phyloP scores from a whole-genome alignment of 2,113 vertebrate species.

The Candoia aspera region DNA sequence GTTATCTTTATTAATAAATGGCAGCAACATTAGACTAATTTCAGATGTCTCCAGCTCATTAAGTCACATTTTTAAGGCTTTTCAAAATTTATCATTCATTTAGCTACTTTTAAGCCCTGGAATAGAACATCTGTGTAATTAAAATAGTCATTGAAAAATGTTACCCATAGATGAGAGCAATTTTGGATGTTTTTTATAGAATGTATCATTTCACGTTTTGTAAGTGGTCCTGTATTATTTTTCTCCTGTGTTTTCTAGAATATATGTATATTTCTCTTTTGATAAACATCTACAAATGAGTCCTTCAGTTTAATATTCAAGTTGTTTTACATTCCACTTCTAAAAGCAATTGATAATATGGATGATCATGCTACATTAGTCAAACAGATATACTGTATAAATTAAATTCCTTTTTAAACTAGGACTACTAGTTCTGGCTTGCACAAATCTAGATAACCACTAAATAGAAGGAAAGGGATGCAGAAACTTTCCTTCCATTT shows the following conservation, averaged over 20 bases:
- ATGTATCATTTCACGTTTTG: background rate
- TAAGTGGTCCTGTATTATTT: background rate
- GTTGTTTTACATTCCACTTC: background rate
- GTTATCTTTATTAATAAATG: background rate
- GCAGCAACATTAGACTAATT: background rate
- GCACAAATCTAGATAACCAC: background rate
- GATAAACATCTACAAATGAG: background rate
- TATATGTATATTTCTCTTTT: background rate
- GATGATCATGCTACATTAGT: background rate
- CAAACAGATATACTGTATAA: constrained; percentile 3
- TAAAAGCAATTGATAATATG: background rate
- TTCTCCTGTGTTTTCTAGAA: background rate
- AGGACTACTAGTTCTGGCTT: background rate
- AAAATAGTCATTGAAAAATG: background rate
- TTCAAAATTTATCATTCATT: background rate
- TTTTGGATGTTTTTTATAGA: background rate
- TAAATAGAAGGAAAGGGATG: background rate
- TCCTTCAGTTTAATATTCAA: background rate
- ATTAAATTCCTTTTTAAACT: background rate
- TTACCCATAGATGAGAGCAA: background rate
- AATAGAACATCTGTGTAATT: background rate
- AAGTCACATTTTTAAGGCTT: background rate
- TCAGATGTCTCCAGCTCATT: background rate
- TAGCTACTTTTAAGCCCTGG: constrained; percentile 13
- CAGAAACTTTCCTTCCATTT: background rate